Evolutionary conservation across 1,140 invertebrate genomes (phyloP).

Genomic region (Leptinotarsa lineolata): DNA sequence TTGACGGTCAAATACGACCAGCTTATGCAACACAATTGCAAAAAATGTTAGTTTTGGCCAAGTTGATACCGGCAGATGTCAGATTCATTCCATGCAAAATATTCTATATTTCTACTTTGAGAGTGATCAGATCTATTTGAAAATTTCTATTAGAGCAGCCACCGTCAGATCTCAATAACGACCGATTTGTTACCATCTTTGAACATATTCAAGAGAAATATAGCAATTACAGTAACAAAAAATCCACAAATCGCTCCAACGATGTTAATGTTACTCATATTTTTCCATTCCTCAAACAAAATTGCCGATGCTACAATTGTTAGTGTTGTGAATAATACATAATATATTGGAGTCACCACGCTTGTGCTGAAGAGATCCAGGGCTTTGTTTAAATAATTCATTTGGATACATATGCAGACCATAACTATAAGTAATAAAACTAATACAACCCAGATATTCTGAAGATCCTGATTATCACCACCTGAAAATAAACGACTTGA

Average conservation of each 20-base stretch:
- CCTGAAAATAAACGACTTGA: constrained; percentile 23
- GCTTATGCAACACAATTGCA: too few species aligned
- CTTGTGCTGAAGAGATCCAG: constrained; percentile 94
- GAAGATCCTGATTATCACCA: constrained; percentile 5
- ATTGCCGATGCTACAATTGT: constrained; percentile 89
- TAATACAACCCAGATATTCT: constrained; percentile 27
- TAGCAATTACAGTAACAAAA: constrained; percentile 81
- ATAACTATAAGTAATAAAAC: constrained; percentile 64
- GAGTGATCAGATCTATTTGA: too few species aligned
- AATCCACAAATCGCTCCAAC: constrained; percentile 90
- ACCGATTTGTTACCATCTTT: constrained; percentile 63
- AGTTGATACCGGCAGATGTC: too few species aligned
- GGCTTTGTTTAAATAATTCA: constrained; percentile 94
- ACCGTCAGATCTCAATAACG: too few species aligned
- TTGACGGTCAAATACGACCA: too few species aligned
- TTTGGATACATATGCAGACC: constrained; percentile 81
- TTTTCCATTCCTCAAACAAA: constrained; percentile 85
- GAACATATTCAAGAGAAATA: constrained; percentile 89
- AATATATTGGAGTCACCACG: constrained; percentile 95
- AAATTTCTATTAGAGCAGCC: too few species aligned
- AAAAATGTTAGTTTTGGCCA: too few species aligned
- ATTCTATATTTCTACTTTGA: too few species aligned
- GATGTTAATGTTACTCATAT: constrained; percentile 75
- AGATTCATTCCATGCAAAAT: too few species aligned
- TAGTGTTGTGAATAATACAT: constrained; percentile 95